phyloP scores from a whole-genome alignment of 2,888 invertebrate species.

The Cremastinae sp. region DNA sequence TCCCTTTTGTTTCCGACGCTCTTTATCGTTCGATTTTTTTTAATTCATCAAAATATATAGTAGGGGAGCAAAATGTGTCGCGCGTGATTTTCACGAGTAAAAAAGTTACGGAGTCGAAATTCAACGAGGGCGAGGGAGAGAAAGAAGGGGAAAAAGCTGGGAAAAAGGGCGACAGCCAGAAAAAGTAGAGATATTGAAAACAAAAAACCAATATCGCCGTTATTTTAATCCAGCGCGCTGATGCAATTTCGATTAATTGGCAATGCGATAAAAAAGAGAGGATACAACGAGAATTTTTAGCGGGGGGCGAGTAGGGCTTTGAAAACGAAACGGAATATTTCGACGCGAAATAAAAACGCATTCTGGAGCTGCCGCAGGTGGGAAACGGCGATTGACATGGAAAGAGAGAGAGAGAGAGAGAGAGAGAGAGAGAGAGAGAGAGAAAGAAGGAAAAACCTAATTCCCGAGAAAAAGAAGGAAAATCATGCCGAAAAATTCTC shows the following conservation, averaged over 20 bases:
- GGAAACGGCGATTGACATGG: slow-evolving; percentile 10
- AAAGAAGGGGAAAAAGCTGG: neutral
- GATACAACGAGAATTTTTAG: slow-evolving; percentile 47
- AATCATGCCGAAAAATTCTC: slow-evolving; percentile 49
- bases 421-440: no score
- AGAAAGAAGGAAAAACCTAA: no score
- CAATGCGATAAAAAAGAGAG: slow-evolving; percentile 36
- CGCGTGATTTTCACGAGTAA: no score
- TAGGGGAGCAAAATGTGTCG: neutral
- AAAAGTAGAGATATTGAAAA: neutral
- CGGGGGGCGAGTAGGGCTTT: neutral
- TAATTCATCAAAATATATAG: neutral
- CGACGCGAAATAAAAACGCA: slow-evolving; percentile 42
- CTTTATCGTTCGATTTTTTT: slow-evolving; percentile 1
- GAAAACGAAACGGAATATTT: neutral
- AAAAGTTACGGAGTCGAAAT: slow-evolving; percentile 2
- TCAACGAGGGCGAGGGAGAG: neutral
- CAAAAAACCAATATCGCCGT: slow-evolving; percentile 36
- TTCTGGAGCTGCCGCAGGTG: slow-evolving; percentile 25
- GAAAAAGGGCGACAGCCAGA: neutral
- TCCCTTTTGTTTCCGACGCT: neutral
- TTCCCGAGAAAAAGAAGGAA: slow-evolving; percentile 10
- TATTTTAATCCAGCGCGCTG: slow-evolving; percentile 54
- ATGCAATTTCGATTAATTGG: slow-evolving; percentile 56
- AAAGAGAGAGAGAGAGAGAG: neutral